Base-by-base conservation (phyloP, 1,140 invertebrate genomes). In the Whitmania pigra region DNA sequence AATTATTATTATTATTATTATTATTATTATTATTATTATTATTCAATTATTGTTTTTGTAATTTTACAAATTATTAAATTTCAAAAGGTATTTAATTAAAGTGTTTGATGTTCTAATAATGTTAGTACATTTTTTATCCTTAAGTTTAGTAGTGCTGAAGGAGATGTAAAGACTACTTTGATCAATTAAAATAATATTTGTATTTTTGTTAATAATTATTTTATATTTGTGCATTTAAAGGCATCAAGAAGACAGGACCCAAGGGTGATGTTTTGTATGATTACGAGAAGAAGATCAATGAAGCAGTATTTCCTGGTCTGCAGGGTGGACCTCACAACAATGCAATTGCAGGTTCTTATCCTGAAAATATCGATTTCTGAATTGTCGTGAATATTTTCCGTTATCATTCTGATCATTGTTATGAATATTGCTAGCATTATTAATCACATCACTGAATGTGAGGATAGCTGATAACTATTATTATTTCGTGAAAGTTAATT, bases 251-350 rank as follows among this genome's bases (percentile, higher is more conserved):
- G 84, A 88, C 2, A 87, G 86, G 73, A 69, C 80, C 74, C 72
- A 89, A 89, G 78, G 92, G 92, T 0, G 87, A 89, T 18, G 81
- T 82, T n/a, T 84, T 89, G 85, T 96, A 94, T 77, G 91, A 97
- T 78, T 82, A 93, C 43, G 93, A 94, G 81, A 85, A 83, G 73
- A 89, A 87, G 79, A 93, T 97, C 76, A 94, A 97, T 82, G 87
- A 90, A 77, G 90, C 94, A 3, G 93, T 97, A 1, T 97, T 97
- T 80, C 94, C 94, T 0, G 90, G 91, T 0, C 84, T 97, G 29
- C 90, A 92, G 82, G 93, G 94, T 60, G 94, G 94, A 0, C 94
- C 94, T 0, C 94, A 97, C 78, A 96, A 97, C 79, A 88, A 97
- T 81, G 87, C 91, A 43, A 95, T 89, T 78, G 87, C 85, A 72